Base-by-base conservation (phyloP, 2,797 vertebrate genomes). In the Sitta carolinensis region DNA sequence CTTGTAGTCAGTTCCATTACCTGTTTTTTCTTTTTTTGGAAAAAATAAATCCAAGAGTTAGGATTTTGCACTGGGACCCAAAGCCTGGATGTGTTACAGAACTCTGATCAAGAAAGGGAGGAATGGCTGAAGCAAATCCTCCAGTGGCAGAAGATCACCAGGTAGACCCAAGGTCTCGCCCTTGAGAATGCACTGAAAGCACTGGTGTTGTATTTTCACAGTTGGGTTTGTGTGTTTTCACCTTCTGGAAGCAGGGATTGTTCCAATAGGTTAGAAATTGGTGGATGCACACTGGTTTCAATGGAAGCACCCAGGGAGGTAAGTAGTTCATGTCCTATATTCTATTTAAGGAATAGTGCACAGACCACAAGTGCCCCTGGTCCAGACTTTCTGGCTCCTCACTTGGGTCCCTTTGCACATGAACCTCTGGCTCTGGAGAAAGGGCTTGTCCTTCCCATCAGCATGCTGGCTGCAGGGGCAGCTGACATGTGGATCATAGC, bases 391-490 rank as follows among this genome's bases (percentile, higher is more conserved):
- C 29, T 55, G 66, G 27, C 13, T 68, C 55, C 47, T 66, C n/a
- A 29, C 22, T 16, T 0, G 0, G 10, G 13, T 51, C 34, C 34
- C 17, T 36, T 75, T 62, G 32, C 25, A 42, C 7, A 16, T 4
- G 16, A 69, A 64, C 17, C n/a, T 43, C 30, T 26, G 36, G 36
- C 26, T 27, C 29, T 22, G 67, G 7, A n/a, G 42, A 50, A 64
- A 14, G 26, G 2, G 27, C 47, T 38, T 38, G 45, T 32, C 47
- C 69, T 72, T 19, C 7, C 7, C 2, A 9, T 7, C 42, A 27
- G 47, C 6, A 32, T 11, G 47, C 26, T 20, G 47, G 18, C 23
- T 30, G 21, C 25, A 59, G 52, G 14, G 7, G 18, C 36, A 77
- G 76, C 51, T 72, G 48, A n/a, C 52, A 0, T 0, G 7, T 12